Base-by-base conservation (phyloP, 2,888 invertebrate species). In the Xestoiulus laeticollis region DNA sequence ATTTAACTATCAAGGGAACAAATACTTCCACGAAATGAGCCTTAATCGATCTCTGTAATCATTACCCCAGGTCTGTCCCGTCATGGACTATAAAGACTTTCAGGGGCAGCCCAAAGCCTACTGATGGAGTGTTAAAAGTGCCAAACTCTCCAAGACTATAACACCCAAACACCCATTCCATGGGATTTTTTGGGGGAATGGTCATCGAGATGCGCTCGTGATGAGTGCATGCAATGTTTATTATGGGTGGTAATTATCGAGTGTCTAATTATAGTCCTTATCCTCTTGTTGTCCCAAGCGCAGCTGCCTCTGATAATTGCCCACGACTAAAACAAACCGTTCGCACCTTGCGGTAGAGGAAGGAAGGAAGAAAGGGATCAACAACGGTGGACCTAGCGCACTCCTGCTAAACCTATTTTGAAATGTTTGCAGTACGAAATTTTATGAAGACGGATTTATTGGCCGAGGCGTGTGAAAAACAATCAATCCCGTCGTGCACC, bases 211-310 rank as follows among this genome's bases (percentile, higher is more conserved):
- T 38, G 2, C 38, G 0, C 38, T 38, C 6, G 38, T 38, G 38
- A 38, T 38, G 38, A 38, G 38, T 38, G 38, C n/a, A 22, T 22
- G 19, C 22, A 22, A 22, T 68, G 59, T 68, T 68, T 68, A 68
- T 68, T 68, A 68, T 22, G 59, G 22, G 59, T n/a, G 59, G 59
- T 68, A 22, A 68, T 68, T 19, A 68, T 68, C 59, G 22, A 22
- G 59, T 68, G 59, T 68, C 59, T 68, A 68, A 68, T 68, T 68
- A 68, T 68, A 22, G 59, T 68, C 59, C 59, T 68, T 22, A 68
- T 22, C 59, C 59, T 22, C 59, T 22, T 68, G 59, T 68, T 68
- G 59, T 22, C 59, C 59, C 4, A 22, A n/a, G 19, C 19, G 59
- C 59, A 68, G 22, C 59, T 68, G 59, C 22, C 59, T 8, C 22